These are phyloP conservation scores for Epistrophe grossulariae DNA, from an alignment of 2,888 invertebrate species.

Conservation along the genomic window DNA sequence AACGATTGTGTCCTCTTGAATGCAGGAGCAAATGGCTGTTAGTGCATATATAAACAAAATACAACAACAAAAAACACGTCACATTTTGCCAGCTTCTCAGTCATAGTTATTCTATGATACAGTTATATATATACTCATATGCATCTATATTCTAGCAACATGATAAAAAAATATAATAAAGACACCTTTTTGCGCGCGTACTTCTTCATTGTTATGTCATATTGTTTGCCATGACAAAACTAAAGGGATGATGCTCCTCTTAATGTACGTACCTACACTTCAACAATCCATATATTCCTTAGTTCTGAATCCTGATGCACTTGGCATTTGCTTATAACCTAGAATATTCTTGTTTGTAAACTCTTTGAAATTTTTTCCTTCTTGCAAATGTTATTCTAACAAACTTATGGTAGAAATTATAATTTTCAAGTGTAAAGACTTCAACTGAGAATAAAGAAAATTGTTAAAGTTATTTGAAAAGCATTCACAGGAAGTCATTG, in stretches of 20 bases:
- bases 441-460: not conserved
- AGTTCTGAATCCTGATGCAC: slow-evolving; percentile 15
- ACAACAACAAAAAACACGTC: slow-evolving; percentile 39
- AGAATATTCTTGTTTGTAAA: slow-evolving; percentile 10
- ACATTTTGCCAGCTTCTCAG: slow-evolving; percentile 43
- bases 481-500: no score
- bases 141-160: not conserved
- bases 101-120: not conserved
- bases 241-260: not conserved
- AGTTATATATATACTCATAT: not conserved
- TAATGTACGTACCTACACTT: not conserved
- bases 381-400: not conserved
- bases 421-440: not conserved
- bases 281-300: slow-evolving; percentile 11
- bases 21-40: slow-evolving; percentile 62
- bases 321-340: slow-evolving; percentile 25
- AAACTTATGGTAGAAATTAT: slow-evolving; percentile 15
- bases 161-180: slow-evolving; percentile 36
- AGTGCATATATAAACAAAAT: slow-evolving; percentile 31
- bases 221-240: slow-evolving; percentile 23
- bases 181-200: slow-evolving; percentile 49
- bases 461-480: no score
- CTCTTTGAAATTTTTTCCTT: not conserved
- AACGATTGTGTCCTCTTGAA: slow-evolving; percentile 73
- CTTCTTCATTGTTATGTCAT: slow-evolving; percentile 31